Conservation (phyloP, 2,888 invertebrate species). For the Hartigia nigra region DNA sequence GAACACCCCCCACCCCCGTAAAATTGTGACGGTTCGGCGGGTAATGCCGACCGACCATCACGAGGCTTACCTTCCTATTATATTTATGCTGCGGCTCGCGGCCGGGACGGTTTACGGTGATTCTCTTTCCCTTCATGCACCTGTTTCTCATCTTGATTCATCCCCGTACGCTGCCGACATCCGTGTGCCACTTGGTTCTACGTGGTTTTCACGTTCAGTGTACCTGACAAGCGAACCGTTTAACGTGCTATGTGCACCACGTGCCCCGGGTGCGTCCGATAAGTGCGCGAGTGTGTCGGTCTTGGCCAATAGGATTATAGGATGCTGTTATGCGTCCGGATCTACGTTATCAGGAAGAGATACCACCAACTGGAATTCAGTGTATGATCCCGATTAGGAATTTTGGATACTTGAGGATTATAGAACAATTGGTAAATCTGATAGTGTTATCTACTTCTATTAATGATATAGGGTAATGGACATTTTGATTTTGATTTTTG, state of each 20-base stretch:
- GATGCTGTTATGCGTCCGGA: slow-evolving; percentile 29
- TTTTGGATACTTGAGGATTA: background rate
- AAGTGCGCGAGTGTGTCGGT: slow-evolving; percentile 39
- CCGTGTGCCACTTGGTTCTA: slow-evolving; percentile 14
- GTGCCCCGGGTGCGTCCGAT: slow-evolving; percentile 45
- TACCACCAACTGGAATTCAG: background rate
- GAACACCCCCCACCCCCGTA: slow-evolving; percentile 45
- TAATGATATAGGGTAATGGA: background rate
- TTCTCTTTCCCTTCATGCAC: slow-evolving; percentile 20
- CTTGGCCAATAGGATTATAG: slow-evolving; percentile 47
- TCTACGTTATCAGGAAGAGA: background rate
- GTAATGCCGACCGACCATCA: slow-evolving; percentile 64
- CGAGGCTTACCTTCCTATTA: slow-evolving; percentile 63
- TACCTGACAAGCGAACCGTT: slow-evolving; percentile 7
- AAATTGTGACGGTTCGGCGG: slow-evolving; percentile 61
- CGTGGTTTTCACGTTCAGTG: slow-evolving; percentile 15
- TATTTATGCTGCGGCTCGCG: slow-evolving; percentile 65
- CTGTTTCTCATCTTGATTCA: slow-evolving; percentile 17
- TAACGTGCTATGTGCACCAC: slow-evolving; percentile 39
- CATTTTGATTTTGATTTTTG: background rate
- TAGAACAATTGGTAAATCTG: background rate
- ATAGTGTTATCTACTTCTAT: background rate
- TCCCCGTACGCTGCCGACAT: slow-evolving; percentile 3
- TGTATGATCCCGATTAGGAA: background rate
- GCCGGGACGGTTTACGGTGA: slow-evolving; percentile 58